Conservation (phyloP, 2,888 invertebrate genomes). For the Eristalis arbustorum region DNA sequence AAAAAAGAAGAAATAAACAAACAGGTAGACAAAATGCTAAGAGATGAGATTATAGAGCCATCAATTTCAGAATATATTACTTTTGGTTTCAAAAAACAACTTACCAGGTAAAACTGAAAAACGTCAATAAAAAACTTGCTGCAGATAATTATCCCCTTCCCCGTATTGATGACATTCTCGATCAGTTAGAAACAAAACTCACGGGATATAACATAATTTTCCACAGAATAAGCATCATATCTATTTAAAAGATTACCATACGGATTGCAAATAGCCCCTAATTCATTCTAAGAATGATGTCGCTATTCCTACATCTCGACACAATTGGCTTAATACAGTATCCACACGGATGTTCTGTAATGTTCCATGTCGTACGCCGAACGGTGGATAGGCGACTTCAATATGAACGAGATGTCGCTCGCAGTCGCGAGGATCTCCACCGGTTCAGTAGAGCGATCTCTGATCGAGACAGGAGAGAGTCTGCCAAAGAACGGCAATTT, state of each 20-base stretch:
- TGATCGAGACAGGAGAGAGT: no score
- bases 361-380: no score
- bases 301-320: background rate
- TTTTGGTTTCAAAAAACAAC: slow-evolving; percentile 71
- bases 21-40: no score
- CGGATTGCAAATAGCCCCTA: slow-evolving; percentile 62
- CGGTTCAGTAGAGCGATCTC: no score
- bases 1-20: no score
- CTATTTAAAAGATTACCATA: slow-evolving; percentile 71
- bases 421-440: no score
- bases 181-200: slow-evolving; percentile 13
- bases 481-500: no score
- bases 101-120: slow-evolving; percentile 5
- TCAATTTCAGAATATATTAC: slow-evolving; percentile 61
- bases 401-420: no score
- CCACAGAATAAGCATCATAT: slow-evolving; percentile 52
- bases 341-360: no score
- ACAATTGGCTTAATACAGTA: no score
- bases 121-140: background rate
- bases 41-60: no score
- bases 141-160: slow-evolving; percentile 30
- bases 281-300: slow-evolving; percentile 39
- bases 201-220: slow-evolving; percentile 2
- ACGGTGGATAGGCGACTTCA: no score
- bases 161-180: slow-evolving; percentile 13